phyloP scores from a whole-genome alignment of 2,113 vertebrate genomes.

The Entomyzon cyanotis region DNA sequence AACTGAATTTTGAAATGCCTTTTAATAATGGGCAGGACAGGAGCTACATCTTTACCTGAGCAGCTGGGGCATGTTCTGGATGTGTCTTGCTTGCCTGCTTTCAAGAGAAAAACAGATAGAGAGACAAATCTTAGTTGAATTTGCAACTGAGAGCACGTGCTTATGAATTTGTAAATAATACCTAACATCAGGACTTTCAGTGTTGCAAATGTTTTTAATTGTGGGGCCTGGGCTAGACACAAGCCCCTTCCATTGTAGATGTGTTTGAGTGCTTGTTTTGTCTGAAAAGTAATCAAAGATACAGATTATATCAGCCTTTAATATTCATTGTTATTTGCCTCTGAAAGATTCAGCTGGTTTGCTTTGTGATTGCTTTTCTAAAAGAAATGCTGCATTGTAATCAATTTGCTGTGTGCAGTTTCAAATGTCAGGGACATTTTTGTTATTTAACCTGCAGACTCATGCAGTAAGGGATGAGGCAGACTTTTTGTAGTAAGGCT shows the following conservation, averaged over 20 bases:
- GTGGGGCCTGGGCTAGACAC: not conserved
- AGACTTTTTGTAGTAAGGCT: not conserved
- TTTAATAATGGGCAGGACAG: not conserved
- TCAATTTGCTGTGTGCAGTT: slow-evolving; percentile 4
- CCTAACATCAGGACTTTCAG: not conserved
- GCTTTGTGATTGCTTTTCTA: slow-evolving; percentile 1
- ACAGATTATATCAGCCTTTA: not conserved
- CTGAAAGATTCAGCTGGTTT: slow-evolving; percentile 16
- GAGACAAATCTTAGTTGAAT: not conserved
- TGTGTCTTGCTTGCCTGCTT: not conserved
- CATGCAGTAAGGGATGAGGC: not conserved
- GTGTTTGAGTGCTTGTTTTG: not conserved
- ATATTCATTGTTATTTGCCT: slow-evolving; percentile 36
- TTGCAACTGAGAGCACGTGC: not conserved
- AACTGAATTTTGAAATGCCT: not conserved
- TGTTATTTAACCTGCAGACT: slow-evolving; percentile 11
- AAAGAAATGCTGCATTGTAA: slow-evolving; percentile 42
- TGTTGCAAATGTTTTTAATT: not conserved
- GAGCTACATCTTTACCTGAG: not conserved
- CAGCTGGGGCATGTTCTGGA: not conserved
- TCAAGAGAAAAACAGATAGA: not conserved
- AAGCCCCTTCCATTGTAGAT: not conserved
- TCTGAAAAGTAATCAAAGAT: not conserved
- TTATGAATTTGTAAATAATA: not conserved
- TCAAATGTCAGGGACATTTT: slow-evolving; percentile 28